A percentile compares a stretch with the other conserved stretches of the same genome.
These are phyloP conservation scores for Triplophysa siluroides DNA, from an alignment of 2,113 vertebrate genomes.

Conservation along the genomic window DNA sequence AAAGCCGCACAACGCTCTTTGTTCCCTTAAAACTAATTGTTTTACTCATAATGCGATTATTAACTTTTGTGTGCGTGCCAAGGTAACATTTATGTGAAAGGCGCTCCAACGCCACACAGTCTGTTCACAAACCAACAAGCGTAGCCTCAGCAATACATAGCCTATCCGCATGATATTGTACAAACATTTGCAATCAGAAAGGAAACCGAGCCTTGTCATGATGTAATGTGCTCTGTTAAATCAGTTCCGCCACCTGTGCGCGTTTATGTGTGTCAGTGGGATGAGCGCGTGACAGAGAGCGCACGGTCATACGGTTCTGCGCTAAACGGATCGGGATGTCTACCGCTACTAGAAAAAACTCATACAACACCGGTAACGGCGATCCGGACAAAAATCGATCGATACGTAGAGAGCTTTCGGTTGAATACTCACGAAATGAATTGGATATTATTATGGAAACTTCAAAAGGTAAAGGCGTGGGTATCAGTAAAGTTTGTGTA, in stretches of 20 bases:
- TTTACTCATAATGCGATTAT: conserved; percentile 66
- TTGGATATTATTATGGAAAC: conserved; percentile 25
- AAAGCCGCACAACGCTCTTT: conserved; percentile 6
- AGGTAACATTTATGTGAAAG: conserved; percentile 22
- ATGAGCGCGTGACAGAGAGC: conserved; percentile 7
- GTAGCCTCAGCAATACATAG: no score
- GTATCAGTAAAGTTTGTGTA: conserved; percentile 16
- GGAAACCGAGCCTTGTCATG: not conserved
- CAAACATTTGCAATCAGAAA: not conserved
- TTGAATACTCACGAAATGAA: conserved; percentile 30
- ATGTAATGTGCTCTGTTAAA: not conserved
- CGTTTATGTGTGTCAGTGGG: not conserved
- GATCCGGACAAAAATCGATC: conserved; percentile 15
- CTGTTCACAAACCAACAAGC: not conserved
- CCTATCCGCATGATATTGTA: not conserved
- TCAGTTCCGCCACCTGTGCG: conserved; percentile 30
- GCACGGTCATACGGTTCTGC: conserved; percentile 13
- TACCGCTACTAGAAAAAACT: conserved; percentile 34
- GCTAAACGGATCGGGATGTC: conserved; percentile 46
- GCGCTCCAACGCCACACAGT: rapidly evolving
- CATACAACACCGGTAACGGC: conserved; percentile 20
- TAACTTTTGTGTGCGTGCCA: conserved; percentile 56
- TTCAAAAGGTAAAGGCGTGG: conserved; percentile 12
- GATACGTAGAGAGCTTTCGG: conserved; percentile 38
- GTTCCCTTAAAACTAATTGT: conserved; percentile 44